Evolutionary conservation across 30 jellyfish, hydroid and myxozoan genomes (phyloP), one percentile per base, ranked within the genome.

Genomic region (Hydractinia symbiolongicarpus): DNA sequence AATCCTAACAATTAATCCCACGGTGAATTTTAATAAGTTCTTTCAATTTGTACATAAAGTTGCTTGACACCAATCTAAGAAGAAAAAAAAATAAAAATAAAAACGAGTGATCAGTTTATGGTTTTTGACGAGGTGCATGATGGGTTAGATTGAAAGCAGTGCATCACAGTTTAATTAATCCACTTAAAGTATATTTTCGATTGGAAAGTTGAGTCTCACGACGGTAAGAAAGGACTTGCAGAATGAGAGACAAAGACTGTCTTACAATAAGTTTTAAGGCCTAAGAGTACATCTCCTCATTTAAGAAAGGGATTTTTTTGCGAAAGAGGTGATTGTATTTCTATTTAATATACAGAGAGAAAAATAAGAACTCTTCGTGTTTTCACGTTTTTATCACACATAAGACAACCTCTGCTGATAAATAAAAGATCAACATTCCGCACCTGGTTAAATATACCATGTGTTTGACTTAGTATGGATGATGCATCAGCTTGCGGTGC

Each of bases 41-140:
- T 85, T 70, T 90, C 97, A 9, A 90, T 90, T 82, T 90, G 97
- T 0, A 90, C 96, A 83, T 90, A 90, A 1, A 90, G 88, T 68
- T 90, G 97, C 58, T 86, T 91, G 6, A 90, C 95, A 14, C 97
- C 97, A 82, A 90, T 86, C 97, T 90, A 67, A 9, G 54, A 61
- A 58, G n/a, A n/a, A 70, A 10, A 19, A 81, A 50, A 67, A 9
- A 16, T 44, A 53, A 55, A 1, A 14, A 21, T 17, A 58, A 58
- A 58, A 30, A 30, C 44, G 44, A 30, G 44, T 30, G 44, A 30
- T 30, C 44, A 30, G 1, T 30, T 2, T 2, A 30, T 30, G 44
- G 44, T 30, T 30, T 30, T 2, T 30, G 44, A 30, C 44, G 2
- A 30, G 44, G 40, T 58, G 3, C 69, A 58, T 58, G 69, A 6